Evolutionary conservation across 2,113 vertebrate genomes (phyloP).

Genomic region (Oceanodroma tethys): DNA sequence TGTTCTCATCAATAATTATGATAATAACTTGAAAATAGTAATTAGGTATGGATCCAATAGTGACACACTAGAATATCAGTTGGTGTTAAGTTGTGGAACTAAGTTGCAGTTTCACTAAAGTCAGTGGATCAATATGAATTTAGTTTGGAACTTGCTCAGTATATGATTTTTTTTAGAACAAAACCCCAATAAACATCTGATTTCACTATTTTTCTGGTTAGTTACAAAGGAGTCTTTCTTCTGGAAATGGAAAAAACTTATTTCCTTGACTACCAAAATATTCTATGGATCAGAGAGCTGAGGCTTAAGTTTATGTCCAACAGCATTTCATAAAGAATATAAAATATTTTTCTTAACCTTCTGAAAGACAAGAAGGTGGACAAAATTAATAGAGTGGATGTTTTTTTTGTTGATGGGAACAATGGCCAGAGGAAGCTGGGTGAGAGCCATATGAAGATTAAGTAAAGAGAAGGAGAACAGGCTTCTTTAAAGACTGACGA

Average conservation of each 20-base stretch:
- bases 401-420: neutral
- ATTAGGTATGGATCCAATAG: neutral
- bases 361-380: neutral
- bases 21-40: neutral
- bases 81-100: neutral
- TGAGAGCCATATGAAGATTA: neutral
- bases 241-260: neutral
- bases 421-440: neutral
- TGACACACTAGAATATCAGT: neutral
- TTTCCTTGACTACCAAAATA: neutral
- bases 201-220: neutral
- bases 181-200: neutral
- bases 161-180: neutral
- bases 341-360: neutral
- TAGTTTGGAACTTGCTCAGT: neutral
- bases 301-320: neutral
- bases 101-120: neutral
- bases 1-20: neutral
- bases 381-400: neutral
- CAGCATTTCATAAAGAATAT: neutral
- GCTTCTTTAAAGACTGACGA: neutral
- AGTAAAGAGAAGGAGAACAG: neutral
- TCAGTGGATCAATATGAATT: neutral
- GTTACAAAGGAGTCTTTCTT: neutral
- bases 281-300: neutral